Evolutionary conservation across 2,888 invertebrate genomes (phyloP).

Genomic region (Eurytoma adleriae): DNA sequence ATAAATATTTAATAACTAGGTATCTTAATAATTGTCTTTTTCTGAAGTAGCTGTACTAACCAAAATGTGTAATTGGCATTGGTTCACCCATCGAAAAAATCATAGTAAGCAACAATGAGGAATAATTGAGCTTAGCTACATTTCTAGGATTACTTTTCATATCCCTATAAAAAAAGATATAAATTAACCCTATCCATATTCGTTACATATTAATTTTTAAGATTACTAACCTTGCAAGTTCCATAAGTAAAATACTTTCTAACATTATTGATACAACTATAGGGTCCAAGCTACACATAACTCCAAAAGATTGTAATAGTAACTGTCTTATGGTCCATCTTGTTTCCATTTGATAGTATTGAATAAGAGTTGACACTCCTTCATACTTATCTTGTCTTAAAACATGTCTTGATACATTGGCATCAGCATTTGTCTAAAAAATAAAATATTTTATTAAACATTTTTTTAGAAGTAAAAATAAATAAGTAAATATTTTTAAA

Average conservation of each 20-base stretch:
- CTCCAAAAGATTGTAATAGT: conserved; percentile 90
- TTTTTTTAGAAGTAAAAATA: background rate
- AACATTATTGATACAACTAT: conserved; percentile 89
- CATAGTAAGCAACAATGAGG: conserved; percentile 90
- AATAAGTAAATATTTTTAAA: conserved; percentile 7
- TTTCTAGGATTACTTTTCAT: conserved; percentile 89
- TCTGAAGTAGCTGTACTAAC: conserved; percentile 76
- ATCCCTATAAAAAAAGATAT: conserved; percentile 77
- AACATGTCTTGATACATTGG: conserved; percentile 90
- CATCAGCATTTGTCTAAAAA: conserved; percentile 92
- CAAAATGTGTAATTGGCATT: conserved; percentile 92
- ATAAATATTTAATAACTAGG: background rate
- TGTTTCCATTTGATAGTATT: conserved; percentile 98
- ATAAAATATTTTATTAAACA: background rate
- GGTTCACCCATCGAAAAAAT: conserved; percentile 93
- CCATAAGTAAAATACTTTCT: conserved; percentile 92
- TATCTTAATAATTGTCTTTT: background rate
- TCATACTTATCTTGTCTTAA: conserved; percentile 90
- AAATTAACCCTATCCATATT: background rate
- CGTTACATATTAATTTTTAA: background rate
- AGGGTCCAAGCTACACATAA: conserved; percentile 90
- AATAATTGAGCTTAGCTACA: conserved; percentile 88
- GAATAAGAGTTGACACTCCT: conserved; percentile 89
- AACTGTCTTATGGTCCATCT: conserved; percentile 90
- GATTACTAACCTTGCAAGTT: conserved; percentile 85